These are phyloP conservation scores for Axis porcinus DNA, from an alignment of 2,113 vertebrate species.

Conservation along the genomic window DNA sequence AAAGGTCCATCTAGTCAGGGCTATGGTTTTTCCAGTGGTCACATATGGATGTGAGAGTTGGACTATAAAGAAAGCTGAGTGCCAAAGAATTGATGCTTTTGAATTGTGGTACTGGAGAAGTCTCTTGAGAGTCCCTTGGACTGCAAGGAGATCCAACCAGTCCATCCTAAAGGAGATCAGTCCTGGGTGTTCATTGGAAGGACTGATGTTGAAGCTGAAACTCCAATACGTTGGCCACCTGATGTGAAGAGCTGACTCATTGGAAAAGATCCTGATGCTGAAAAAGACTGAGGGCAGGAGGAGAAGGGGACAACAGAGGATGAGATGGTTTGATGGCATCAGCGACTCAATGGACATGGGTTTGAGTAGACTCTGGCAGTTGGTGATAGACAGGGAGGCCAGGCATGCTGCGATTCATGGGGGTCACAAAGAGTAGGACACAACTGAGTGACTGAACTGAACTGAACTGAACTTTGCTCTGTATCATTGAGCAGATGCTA, in stretches of 20 bases:
- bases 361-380: neutral
- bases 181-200: no score
- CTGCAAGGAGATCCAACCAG: no score
- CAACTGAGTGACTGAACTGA: neutral
- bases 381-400: neutral
- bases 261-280: neutral
- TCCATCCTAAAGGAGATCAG: no score
- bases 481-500: neutral
- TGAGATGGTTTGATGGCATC: neutral
- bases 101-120: no score
- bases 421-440: neutral
- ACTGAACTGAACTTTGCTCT: neutral
- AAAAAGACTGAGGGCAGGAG: neutral
- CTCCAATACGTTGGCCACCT: neutral
- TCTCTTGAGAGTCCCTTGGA: no score
- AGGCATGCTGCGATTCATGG: fast-evolving
- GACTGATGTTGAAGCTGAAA: neutral
- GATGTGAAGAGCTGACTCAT: neutral
- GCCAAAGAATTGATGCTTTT: no score
- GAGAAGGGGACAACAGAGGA: neutral
- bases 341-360: neutral
- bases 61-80: no score
- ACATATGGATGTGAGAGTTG: no score
- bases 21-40: neutral
- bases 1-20: neutral